These are phyloP conservation scores for Synanceia verrucosa DNA, from an alignment of 2,797 vertebrate species.

Conservation along the genomic window DNA sequence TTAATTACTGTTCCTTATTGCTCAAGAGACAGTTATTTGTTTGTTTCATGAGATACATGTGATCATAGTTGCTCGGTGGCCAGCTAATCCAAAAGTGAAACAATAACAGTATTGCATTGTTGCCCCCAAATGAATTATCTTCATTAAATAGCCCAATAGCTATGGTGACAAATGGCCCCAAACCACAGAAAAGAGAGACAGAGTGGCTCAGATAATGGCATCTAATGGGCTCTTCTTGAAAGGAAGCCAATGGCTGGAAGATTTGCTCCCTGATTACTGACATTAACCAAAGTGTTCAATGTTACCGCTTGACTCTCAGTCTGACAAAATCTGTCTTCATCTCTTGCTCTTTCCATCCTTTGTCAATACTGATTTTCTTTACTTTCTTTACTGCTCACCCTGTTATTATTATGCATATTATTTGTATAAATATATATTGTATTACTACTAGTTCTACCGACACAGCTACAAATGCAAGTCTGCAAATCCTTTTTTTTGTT, in stretches of 20 bases:
- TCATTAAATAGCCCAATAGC: conserved; percentile 49
- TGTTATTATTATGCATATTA: conserved; percentile 4
- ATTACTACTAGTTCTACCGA: neutral
- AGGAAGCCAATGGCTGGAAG: conserved; percentile 63
- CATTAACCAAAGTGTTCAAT: conserved; percentile 71
- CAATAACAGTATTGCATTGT: conserved; percentile 14
- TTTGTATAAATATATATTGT: too few species aligned
- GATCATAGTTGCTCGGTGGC: conserved; percentile 29
- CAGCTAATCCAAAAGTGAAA: conserved; percentile 29
- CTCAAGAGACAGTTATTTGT: conserved; percentile 12
- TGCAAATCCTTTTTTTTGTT: neutral
- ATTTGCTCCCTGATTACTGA: conserved; percentile 70
- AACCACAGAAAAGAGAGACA: conserved; percentile 29
- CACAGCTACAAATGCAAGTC: neutral
- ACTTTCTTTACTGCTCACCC: conserved; percentile 56
- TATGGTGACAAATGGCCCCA: conserved; percentile 50
- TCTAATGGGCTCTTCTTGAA: conserved; percentile 70
- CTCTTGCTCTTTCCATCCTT: neutral
- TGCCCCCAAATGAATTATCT: conserved; percentile 48
- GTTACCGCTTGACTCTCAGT: conserved; percentile 43
- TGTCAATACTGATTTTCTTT: conserved; percentile 73
- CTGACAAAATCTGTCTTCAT: conserved; percentile 35
- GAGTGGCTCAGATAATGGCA: conserved; percentile 56
- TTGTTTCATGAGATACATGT: conserved; percentile 26
- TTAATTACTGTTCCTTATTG: conserved; percentile 9